phyloP scores from a whole-genome alignment of 2,113 vertebrate species.

The Petroica traversi region DNA sequence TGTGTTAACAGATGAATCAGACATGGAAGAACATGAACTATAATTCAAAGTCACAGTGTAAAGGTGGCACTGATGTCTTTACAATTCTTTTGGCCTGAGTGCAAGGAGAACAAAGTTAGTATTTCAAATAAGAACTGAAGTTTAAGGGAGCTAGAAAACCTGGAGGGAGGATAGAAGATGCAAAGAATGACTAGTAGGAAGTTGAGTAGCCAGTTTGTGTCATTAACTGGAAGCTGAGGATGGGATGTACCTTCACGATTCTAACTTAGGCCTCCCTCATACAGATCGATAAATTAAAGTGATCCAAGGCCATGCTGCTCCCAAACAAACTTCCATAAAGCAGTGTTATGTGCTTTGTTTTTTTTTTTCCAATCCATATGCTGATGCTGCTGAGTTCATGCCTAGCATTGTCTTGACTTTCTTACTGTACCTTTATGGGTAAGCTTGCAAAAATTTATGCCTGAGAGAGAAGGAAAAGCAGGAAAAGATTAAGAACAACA shows the following conservation, averaged over 20 bases:
- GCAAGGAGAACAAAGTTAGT: background rate
- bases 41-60: background rate
- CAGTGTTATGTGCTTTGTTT: accelerated
- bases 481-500: background rate
- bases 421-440: background rate
- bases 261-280: background rate
- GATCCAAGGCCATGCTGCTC: background rate
- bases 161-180: background rate
- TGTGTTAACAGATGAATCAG: background rate
- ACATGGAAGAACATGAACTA: background rate
- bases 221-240: background rate
- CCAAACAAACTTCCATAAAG: background rate
- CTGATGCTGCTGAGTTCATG: background rate
- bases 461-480: background rate
- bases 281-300: background rate
- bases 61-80: background rate
- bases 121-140: background rate
- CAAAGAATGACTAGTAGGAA: background rate
- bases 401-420: background rate
- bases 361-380: background rate
- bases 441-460: background rate
- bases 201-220: background rate
- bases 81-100: background rate
- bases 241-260: background rate
- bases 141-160: background rate